phyloP scores from a whole-genome alignment of 1,140 invertebrate species.

The Cepaea nemoralis region DNA sequence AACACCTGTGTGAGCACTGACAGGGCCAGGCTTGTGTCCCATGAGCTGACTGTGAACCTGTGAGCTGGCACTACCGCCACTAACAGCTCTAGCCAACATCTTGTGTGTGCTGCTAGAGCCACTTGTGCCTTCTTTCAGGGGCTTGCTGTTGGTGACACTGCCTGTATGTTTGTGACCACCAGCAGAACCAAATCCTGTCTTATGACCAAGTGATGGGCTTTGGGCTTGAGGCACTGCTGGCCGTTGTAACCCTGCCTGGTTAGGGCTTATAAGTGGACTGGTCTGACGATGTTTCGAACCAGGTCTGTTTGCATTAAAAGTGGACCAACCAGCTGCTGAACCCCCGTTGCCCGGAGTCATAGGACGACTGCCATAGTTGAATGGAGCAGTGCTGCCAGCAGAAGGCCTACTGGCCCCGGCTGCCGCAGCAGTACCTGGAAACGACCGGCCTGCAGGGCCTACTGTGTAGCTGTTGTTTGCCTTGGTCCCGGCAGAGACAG shows the following conservation, averaged over 20 bases:
- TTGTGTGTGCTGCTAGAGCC: background rate
- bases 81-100: background rate
- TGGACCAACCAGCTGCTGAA: background rate
- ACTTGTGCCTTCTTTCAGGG: background rate
- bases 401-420: conserved; percentile 1
- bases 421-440: background rate
- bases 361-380: conserved; percentile 12
- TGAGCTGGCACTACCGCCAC: background rate
- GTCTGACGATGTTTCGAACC: conserved; percentile 7
- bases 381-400: background rate
- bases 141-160: background rate
- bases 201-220: background rate
- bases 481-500: conserved; percentile 14
- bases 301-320: conserved; percentile 5
- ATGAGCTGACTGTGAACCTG: background rate
- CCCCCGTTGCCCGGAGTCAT: background rate
- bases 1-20: background rate
- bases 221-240: background rate
- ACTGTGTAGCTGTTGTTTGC: conserved; percentile 32
- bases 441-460: conserved; percentile 23
- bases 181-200: background rate
- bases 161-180: background rate
- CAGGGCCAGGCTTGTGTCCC: background rate
- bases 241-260: background rate
- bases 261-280: background rate